Percentiles rank a stretch among this genome's conserved stretches.
These are phyloP conservation scores for Xiphophorus maculatus DNA, from an alignment of 2,113 vertebrate genomes.

Conservation along the genomic window DNA sequence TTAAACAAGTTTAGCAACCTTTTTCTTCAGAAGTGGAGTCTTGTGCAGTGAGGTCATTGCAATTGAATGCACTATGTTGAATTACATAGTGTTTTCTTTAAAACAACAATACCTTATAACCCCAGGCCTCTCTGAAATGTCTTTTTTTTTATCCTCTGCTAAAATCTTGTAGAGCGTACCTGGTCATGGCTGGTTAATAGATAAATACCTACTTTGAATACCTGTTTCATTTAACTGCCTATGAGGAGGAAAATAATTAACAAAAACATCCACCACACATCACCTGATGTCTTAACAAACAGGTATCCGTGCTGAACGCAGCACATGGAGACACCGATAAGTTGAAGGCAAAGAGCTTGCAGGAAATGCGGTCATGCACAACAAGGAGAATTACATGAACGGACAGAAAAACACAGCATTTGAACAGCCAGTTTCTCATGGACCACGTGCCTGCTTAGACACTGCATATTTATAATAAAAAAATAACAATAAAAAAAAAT, in stretches of 20 bases:
- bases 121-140: neutral
- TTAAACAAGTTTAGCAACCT: too few relatives aligned
- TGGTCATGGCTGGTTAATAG: neutral
- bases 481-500: neutral
- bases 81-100: too few relatives aligned
- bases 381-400: conserved; percentile 19
- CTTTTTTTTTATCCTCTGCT: neutral
- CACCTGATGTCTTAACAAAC: neutral
- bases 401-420: conserved; percentile 23
- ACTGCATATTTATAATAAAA: conserved; percentile 6
- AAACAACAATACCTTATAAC: too few relatives aligned
- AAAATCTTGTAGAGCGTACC: neutral
- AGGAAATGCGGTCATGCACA: neutral
- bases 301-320: neutral
- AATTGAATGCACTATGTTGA: too few relatives aligned
- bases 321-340: neutral
- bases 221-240: neutral
- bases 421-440: conserved; percentile 1
- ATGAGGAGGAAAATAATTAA: neutral
- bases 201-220: neutral
- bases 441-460: conserved; percentile 13
- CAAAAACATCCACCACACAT: neutral
- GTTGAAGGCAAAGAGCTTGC: neutral
- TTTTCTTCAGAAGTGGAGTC: too few relatives aligned
- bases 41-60: too few relatives aligned